Base-by-base conservation (phyloP, 2,113 vertebrate genomes). In the Cololabis saira region DNA sequence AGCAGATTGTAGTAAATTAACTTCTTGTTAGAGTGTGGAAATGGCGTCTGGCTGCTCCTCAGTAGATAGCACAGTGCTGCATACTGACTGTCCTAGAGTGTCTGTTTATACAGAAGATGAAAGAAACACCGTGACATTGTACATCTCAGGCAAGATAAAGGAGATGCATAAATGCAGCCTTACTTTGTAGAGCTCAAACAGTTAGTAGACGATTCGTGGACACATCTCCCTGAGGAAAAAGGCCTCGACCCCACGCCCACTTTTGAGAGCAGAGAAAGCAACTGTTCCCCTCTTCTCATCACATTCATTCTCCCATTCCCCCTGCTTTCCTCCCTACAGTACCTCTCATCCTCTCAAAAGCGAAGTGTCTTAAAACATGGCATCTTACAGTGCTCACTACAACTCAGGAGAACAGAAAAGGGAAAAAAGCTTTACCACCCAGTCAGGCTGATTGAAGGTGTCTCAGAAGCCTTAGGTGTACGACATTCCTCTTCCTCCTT, bases 401-500 rank as follows among this genome's bases (percentile, higher is more conserved):
- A 82, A 81, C 76, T 85, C 77, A 79, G 78, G 89, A 89, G 80
- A 84, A 81, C 80, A 80, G 87, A 78, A 67, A 76, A 53, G 71
- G 77, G 61, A 53, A 83, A 76, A 82, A 75, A 74, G 83, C 74
- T 67, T 66, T 80, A 80, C 82, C 87, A 90, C 89, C 86, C 89
- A 90, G 86, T 83, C 66, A 57, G 82, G 76, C 85, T 86, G 83
- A 90, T 89, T 90, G 89, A 90, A 90, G 83, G 66, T 79, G 68
- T 83, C 83, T 90, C 81, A 78, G 81, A 90, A 86, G 88, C 88
- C 83, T 90, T 83, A 90, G 90, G 90, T 92, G 85, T 91, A 82
- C 67, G 74, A 83, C 83, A 81, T 82, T 79, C 82, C 74, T 88
- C 83, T 80, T 77, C 84, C 83, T 84, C 80, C 84, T 80, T 67